Evolutionary conservation across 2,888 invertebrate genomes (phyloP), one percentile per base, ranked within the genome.

Genomic region (Platycheirus albimanus): DNA sequence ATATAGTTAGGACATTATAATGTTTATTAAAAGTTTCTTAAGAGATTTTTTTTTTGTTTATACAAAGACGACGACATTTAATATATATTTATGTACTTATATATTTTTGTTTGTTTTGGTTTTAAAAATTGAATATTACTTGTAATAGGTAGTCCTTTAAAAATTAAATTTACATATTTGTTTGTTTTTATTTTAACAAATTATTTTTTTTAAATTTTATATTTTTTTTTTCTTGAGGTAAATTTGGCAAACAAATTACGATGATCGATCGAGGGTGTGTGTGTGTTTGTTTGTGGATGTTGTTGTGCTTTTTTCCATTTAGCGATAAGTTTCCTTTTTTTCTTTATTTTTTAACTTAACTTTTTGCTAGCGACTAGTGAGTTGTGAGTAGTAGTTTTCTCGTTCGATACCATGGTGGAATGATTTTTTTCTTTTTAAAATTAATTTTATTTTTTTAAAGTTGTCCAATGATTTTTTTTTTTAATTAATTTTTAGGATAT

Each of bases 241-340:
- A 89, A 89, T 89, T 90, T 90, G 90, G 90, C 89, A 89, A 90
- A 88, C 88, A 88, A 87, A 87, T 87, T 86, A 79, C 85, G 66
- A 74, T 69, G 72, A 71, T 36, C 66, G 58, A 72, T 75, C 84
- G 67, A 75, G 78, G 41, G 58, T 71, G 63, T 77, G 67, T 71
- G 47, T 77, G n/a, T n/a, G n/a, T n/a, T n/a, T n/a, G n/a, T 67
- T 24, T 24, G 24, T 24, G n/a, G n/a, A n/a, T 51, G 49, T 19
- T 72, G 70, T 58, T 84, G 36, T 80, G 71, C 70, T 79, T 61
- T 56, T 33, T 54, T 71, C 63, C 54, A 36, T 78, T 72, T 38
- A 47, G 24, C 33, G 28, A 33, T 54, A 58, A 58, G 45, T 78
- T 51, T 15, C 58, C 74, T 19, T 36, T 43, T 71, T 28, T 41